Evolutionary conservation across 2,113 vertebrate genomes (phyloP).

Genomic region (Sylvia atricapilla): DNA sequence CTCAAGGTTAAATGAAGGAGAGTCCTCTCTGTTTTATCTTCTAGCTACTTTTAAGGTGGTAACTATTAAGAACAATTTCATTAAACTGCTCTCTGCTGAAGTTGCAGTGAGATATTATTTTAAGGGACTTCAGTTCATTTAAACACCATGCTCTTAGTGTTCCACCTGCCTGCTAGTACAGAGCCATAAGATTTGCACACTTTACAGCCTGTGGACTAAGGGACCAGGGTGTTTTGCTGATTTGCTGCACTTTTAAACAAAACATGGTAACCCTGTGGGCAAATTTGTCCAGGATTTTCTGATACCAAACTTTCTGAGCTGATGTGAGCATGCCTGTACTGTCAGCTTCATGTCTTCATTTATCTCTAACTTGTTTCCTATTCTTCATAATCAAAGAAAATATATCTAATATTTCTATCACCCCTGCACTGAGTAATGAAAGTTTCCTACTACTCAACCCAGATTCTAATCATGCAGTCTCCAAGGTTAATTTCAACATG

Average conservation of each 20-base stretch:
- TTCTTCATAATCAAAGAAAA: neutral
- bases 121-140: neutral
- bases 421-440: neutral
- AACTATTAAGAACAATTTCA: neutral
- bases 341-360: neutral
- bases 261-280: rapidly evolving
- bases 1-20: neutral
- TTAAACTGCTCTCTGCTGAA: neutral
- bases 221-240: neutral
- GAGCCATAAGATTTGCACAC: neutral
- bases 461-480: conserved; percentile 9
- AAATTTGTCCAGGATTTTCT: neutral
- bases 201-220: neutral
- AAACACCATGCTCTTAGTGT: neutral
- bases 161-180: rapidly evolving
- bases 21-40: neutral
- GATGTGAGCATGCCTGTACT: neutral
- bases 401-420: neutral
- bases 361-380: neutral
- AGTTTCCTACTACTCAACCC: neutral
- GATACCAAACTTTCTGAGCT: neutral
- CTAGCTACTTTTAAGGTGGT: neutral
- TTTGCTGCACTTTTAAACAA: neutral
- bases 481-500: conserved; percentile 57
- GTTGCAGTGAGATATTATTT: rapidly evolving